A percentile compares a stretch with the other conserved stretches of the same genome.
Conservation (phyloP, 92 coral and sea anemone genomes). For the Meandrina meandrites region DNA sequence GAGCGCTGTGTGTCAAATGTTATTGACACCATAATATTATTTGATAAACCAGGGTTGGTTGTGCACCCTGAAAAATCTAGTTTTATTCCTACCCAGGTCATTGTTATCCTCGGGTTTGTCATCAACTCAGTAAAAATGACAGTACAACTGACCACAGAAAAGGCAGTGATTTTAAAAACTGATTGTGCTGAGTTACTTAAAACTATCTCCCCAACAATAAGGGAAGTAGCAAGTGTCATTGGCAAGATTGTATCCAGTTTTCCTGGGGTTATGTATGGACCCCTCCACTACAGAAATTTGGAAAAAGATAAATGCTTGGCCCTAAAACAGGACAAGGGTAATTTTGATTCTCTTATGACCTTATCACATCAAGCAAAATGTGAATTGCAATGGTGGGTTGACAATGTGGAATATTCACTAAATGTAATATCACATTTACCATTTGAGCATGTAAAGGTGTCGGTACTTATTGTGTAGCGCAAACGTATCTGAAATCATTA, state of each 20-base stretch:
- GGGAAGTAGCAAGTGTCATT: conserved; percentile 19
- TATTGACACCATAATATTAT: conserved; percentile 34
- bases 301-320: conserved; percentile 19
- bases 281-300: background rate
- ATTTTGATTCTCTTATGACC: too few species aligned
- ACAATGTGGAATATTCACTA: too few species aligned
- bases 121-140: conserved; percentile 27
- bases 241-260: background rate
- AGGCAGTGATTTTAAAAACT: background rate
- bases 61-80: conserved; percentile 43
- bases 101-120: conserved; percentile 27
- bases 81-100: conserved; percentile 39
- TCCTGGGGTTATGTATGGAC: too few species aligned
- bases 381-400: too few species aligned
- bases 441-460: too few species aligned
- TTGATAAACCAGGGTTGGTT: conserved; percentile 20
- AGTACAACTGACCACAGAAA: background rate
- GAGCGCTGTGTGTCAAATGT: conserved; percentile 26
- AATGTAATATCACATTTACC: too few species aligned
- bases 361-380: too few species aligned
- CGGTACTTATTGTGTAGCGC: too few species aligned
- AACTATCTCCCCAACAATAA: background rate
- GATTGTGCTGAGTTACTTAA: conserved; percentile 3
- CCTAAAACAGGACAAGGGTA: too few species aligned
- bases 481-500: too few species aligned